Percentiles rank a stretch among this genome's conserved stretches.
Conservation (phyloP, 53 echinoderm and acorn worm species). For the Holothuria scabra region DNA sequence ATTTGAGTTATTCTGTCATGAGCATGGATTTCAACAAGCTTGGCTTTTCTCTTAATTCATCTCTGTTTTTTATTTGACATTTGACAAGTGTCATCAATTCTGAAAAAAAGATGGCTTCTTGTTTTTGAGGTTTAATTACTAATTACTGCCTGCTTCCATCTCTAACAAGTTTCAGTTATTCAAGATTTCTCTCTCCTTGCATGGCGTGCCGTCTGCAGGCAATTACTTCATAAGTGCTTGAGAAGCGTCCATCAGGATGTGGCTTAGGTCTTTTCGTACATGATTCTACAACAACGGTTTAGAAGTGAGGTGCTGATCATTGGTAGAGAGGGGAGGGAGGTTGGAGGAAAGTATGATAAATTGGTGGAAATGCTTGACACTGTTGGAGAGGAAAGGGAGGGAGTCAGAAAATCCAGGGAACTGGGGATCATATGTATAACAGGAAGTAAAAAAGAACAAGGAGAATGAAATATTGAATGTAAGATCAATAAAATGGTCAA, state of each 20-base stretch:
- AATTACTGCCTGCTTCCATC: constrained; percentile 13
- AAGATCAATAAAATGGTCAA: not conserved
- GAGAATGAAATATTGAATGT: not conserved
- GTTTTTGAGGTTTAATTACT: not conserved
- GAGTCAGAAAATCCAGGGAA: not conserved
- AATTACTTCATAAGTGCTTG: too few species aligned
- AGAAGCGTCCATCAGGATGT: too few species aligned
- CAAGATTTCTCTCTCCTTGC: constrained; percentile 5
- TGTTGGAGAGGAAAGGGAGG: not conserved
- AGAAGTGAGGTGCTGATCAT: too few species aligned
- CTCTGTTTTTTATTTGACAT: not conserved
- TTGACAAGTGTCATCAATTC: not conserved
- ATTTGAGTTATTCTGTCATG: constrained; percentile 19
- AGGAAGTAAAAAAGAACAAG: not conserved
- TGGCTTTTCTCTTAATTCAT: not conserved
- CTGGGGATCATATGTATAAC: not conserved
- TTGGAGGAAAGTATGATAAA: not conserved
- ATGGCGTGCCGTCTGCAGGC: constrained; percentile 26
- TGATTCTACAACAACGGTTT: too few species aligned
- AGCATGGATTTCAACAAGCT: constrained; percentile 14
- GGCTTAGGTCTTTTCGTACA: too few species aligned
- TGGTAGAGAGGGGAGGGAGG: not conserved
- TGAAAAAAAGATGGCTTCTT: too few species aligned
- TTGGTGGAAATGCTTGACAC: not conserved
- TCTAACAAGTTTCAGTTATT: constrained; percentile 9